phyloP scores from a whole-genome alignment of 1,140 invertebrate species.

The Saxidomus purpurata region DNA sequence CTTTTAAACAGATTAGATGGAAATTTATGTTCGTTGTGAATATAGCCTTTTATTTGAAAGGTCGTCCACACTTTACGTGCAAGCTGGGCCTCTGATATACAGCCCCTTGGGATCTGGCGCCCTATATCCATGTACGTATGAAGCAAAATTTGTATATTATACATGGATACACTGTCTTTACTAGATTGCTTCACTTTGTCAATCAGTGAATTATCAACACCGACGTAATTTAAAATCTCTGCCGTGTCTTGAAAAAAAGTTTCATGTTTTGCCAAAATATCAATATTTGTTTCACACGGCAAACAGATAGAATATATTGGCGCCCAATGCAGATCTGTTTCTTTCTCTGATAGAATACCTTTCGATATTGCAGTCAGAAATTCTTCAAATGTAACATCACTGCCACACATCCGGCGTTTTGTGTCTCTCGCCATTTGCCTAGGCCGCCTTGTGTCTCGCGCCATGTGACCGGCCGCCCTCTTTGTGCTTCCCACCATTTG shows the following conservation, averaged over 20 bases:
- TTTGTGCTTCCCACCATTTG: no score
- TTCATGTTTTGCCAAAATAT: slow-evolving; percentile 25
- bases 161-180: no score
- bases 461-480: no score
- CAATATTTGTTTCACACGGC: slow-evolving; percentile 1
- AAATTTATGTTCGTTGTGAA: background rate
- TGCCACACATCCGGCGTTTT: background rate
- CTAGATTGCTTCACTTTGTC: no score
- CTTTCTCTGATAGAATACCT: background rate
- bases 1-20: background rate
- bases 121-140: background rate
- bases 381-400: background rate
- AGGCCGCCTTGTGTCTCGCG: no score
- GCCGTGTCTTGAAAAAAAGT: background rate
- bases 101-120: no score
- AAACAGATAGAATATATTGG: slow-evolving; percentile 38
- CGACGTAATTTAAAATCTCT: background rate
- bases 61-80: background rate
- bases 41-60: slow-evolving; percentile 28
- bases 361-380: slow-evolving; percentile 6
- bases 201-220: background rate
- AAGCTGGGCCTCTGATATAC: background rate
- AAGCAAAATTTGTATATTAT: background rate
- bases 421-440: background rate
- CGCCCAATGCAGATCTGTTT: background rate